Evolutionary conservation across 2,113 vertebrate species (phyloP).

Genomic region (Micronycteris hirsuta): DNA sequence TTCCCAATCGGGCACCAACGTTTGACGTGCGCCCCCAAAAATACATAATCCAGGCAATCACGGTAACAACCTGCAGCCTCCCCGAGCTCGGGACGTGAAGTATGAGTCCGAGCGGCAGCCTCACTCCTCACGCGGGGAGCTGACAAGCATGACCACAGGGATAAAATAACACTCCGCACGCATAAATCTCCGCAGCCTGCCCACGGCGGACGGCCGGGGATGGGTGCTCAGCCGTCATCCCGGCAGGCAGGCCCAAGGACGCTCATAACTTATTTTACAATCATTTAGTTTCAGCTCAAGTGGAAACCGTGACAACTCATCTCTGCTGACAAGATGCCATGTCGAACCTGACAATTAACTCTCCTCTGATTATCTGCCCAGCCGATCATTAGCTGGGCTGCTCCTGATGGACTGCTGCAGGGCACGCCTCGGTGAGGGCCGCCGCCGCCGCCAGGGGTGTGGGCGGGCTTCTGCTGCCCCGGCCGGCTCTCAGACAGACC

Average conservation of each 20-base stretch:
- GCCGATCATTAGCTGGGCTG: constrained; percentile 85
- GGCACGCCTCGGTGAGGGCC: constrained; percentile 53
- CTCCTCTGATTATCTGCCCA: constrained; percentile 90
- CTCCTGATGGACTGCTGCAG: constrained; percentile 76
- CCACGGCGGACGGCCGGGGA: constrained; percentile 87
- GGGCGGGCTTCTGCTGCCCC: neutral
- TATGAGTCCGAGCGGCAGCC: constrained; percentile 81
- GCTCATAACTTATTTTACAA: constrained; percentile 99
- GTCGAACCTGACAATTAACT: constrained; percentile 95
- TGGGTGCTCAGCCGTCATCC: constrained; percentile 87
- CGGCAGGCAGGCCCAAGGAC: constrained; percentile 97
- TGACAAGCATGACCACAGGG: constrained; percentile 96
- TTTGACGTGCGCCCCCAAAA: constrained; percentile 76
- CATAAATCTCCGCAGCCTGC: constrained; percentile 94
- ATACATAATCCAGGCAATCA: constrained; percentile 79
- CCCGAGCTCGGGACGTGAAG: constrained; percentile 76
- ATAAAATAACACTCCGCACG: constrained; percentile 97
- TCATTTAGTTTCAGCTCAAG: constrained; percentile 99
- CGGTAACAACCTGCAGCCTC: constrained; percentile 78
- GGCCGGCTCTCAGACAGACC: neutral
- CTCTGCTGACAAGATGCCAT: constrained; percentile 97
- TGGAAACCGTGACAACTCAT: constrained; percentile 99
- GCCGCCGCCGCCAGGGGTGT: constrained; percentile 61
- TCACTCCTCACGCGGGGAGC: constrained; percentile 86
- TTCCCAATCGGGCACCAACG: constrained; percentile 83